Percentiles rank a stretch among this genome's conserved stretches.
Evolutionary conservation across 2,888 invertebrate species (phyloP).

Genomic region (Antitype chi): DNA sequence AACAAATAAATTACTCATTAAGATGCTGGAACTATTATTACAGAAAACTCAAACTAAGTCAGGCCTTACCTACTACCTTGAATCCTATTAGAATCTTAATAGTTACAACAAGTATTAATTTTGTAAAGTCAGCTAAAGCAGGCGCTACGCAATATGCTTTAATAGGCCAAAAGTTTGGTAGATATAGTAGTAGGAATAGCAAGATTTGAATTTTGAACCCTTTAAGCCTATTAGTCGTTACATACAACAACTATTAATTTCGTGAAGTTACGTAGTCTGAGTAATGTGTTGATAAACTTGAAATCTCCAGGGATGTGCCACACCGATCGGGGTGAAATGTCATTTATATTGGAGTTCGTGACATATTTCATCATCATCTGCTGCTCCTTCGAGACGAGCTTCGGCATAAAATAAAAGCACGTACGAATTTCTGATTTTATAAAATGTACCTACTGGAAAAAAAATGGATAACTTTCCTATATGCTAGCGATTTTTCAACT

Average conservation of each 20-base stretch:
- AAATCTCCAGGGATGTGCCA: constrained; percentile 42
- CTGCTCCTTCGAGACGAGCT: constrained; percentile 39
- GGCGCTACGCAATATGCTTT: constrained; percentile 13
- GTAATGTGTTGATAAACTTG: constrained; percentile 59
- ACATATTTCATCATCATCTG: constrained; percentile 52
- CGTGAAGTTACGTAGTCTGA: constrained; percentile 45
- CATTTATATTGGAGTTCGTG: constrained; percentile 53
- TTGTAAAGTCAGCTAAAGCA: background rate
- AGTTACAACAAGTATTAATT: background rate
- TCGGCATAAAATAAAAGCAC: constrained; percentile 38
- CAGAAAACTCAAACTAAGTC: background rate
- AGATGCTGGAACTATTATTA: background rate
- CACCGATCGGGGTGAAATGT: constrained; percentile 44
- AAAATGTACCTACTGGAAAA: constrained; percentile 14
- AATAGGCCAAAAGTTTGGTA: constrained; percentile 19
- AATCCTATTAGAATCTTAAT: background rate
- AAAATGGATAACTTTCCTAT: background rate
- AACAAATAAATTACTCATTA: background rate
- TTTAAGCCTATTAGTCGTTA: constrained; percentile 31
- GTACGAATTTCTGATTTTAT: constrained; percentile 32
- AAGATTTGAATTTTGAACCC: constrained; percentile 41
- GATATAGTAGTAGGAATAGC: constrained; percentile 16
- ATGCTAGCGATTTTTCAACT: background rate
- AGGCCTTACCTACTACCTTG: too few species aligned
- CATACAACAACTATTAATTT: constrained; percentile 48